Evolutionary conservation across 2,113 vertebrate genomes (phyloP).

Genomic region (Copsychus sechellarum): DNA sequence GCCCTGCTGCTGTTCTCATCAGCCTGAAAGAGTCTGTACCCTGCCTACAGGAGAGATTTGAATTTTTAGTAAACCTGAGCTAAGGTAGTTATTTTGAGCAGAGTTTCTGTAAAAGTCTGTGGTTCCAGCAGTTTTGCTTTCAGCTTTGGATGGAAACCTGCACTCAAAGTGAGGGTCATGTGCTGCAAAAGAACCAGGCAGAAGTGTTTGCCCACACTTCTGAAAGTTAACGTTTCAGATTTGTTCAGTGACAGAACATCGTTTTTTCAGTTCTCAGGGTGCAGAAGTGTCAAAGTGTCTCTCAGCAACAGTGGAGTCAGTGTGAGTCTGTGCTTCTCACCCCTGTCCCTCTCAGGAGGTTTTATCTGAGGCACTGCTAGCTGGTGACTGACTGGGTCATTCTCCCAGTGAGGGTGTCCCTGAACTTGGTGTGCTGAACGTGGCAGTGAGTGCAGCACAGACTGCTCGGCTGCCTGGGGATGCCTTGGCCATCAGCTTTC

Average conservation of each 20-base stretch:
- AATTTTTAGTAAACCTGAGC: background rate
- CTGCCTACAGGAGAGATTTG: background rate
- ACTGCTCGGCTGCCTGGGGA: background rate
- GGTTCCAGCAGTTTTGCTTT: background rate
- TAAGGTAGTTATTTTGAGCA: background rate
- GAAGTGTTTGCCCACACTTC: background rate
- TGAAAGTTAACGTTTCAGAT: constrained; percentile 1
- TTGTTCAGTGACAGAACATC: background rate
- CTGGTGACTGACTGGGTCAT: accelerated
- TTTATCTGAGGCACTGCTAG: background rate
- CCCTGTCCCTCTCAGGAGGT: background rate
- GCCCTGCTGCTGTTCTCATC: background rate
- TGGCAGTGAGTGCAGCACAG: background rate
- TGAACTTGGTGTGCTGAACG: accelerated
- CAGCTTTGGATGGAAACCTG: background rate
- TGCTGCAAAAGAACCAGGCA: background rate
- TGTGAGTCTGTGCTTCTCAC: background rate
- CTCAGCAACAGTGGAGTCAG: background rate
- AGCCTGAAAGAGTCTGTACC: background rate
- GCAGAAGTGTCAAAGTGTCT: background rate
- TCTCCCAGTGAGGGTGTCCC: background rate
- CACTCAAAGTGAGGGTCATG: background rate
- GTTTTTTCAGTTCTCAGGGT: background rate
- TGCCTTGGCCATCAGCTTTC: background rate
- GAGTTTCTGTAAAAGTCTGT: background rate